Conservation (phyloP, 2,888 invertebrate genomes). For the Eremobia ochroleuca region DNA sequence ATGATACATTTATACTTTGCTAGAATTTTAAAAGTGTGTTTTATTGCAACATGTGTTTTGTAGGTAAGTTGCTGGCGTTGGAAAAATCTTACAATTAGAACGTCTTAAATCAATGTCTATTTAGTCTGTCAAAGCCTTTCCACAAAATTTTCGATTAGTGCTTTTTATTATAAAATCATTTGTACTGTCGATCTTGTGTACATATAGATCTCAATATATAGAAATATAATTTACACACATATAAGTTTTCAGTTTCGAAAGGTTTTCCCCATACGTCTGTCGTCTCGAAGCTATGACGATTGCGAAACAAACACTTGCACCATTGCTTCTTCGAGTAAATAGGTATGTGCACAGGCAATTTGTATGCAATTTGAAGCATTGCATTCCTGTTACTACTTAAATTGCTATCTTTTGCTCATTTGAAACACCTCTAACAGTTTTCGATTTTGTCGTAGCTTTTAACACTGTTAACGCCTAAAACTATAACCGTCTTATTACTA, state of each 20-base stretch:
- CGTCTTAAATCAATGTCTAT: not conserved
- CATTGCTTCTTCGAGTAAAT: conserved; percentile 10
- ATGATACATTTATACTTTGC: conserved; percentile 6
- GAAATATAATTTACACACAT: not conserved
- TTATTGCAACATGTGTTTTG: conserved; percentile 16
- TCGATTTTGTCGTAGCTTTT: not conserved
- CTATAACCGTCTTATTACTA: not conserved
- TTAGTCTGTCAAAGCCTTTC: not conserved
- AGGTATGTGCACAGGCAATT: conserved; percentile 16
- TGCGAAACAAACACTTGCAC: conserved; percentile 13
- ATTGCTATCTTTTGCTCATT: conserved; percentile 24
- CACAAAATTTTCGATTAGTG: not conserved
- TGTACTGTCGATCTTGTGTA: not conserved
- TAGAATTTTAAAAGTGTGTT: not conserved
- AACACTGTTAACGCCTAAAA: not conserved
- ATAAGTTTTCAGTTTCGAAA: not conserved
- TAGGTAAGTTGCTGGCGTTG: not conserved
- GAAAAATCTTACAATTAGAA: not conserved
- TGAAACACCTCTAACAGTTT: not conserved
- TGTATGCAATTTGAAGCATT: conserved; percentile 28
- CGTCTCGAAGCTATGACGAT: conserved; percentile 25
- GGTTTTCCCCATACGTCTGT: not conserved
- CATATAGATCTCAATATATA: not conserved
- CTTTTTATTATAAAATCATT: not conserved
- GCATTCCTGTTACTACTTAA: not conserved